Base-by-base conservation (phyloP, 2,888 invertebrate species). In the Apotomis betuletana region DNA sequence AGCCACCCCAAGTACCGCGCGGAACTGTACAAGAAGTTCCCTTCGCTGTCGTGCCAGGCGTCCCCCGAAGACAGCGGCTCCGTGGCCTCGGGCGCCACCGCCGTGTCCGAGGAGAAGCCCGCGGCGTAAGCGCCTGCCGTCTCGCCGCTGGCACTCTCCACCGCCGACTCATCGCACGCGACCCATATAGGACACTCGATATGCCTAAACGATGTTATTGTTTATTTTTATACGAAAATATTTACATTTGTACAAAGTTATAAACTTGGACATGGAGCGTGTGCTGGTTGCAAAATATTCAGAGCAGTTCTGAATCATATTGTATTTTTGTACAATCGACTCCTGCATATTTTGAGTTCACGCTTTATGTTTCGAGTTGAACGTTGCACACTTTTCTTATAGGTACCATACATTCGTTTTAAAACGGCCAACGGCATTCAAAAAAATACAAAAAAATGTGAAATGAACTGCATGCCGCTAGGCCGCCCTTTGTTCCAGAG, bases 1-100 rank as follows among this genome's bases (percentile, higher is more conserved):
- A 96, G 96, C 85, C 96, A 97, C 90, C 96, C 96, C 13, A 96
- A 96, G 88, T 97, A 96, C 90, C 94, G 96, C 77, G 95, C 95
- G 72, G 97, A 96, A 55, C 92, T 97, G 75, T 95, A 96, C 88
- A 94, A 95, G 91, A 95, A 95, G 86, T 96, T 97, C 94, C 97
- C 97, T 46, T 95, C 96, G 74, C 92, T 97, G 82, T 94, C 95
- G 13, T 96, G 96, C 84, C 95, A 95, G 74, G 87, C 93, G 3
- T 88, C 93, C 52, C 91, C 93, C 36, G 95, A 95, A 71, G 96
- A 96, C 76, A 91, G 93, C 36, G 94, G 94, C 58, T 96, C 96
- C 4, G 95, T 95, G 60, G 95, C 94, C 4, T 96, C 96, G 5
- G 96, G 95, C 36, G 94, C 95, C 69, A 96, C 96, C 68, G 95